phyloP scores from a whole-genome alignment of 2,888 invertebrate species.

The Cremastinae sp. region DNA sequence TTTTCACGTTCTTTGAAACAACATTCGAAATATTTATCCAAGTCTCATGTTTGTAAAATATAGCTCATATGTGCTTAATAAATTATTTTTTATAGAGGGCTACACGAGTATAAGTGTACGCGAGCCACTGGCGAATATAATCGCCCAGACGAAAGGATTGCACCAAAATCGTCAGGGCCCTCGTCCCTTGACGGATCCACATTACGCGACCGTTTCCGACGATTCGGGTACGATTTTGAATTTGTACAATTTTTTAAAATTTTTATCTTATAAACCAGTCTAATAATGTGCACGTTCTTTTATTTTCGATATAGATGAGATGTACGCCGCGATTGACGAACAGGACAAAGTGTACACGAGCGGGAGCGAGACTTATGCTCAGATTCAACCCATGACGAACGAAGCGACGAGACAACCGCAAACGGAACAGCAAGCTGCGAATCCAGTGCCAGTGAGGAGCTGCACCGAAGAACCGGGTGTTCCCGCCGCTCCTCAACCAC shows the following conservation, averaged over 20 bases:
- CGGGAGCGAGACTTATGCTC: conserved; percentile 93
- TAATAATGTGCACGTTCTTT: too few relatives aligned
- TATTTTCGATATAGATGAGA: conserved; percentile 90
- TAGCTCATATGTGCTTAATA: conserved; percentile 31
- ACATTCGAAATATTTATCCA: too few relatives aligned
- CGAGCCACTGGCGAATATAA: conserved; percentile 91
- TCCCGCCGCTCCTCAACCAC: conserved; percentile 82
- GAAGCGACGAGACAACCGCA: conserved; percentile 79
- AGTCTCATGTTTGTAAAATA: neutral
- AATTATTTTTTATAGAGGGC: conserved; percentile 84
- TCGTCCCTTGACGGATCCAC: conserved; percentile 83
- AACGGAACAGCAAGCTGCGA: conserved; percentile 66
- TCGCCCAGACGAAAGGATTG: conserved; percentile 84
- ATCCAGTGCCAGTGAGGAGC: conserved; percentile 64
- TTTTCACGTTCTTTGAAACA: too few relatives aligned
- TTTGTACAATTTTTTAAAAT: too few relatives aligned
- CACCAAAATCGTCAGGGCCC: conserved; percentile 76
- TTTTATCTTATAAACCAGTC: too few relatives aligned
- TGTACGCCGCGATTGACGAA: conserved; percentile 95
- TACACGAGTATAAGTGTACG: conserved; percentile 95
- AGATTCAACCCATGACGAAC: conserved; percentile 85
- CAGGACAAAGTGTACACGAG: conserved; percentile 85
- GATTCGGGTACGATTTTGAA: conserved; percentile 87
- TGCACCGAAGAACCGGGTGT: conserved; percentile 72
- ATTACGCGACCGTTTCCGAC: conserved; percentile 95